Evolutionary conservation across 92 coral and sea anemone genomes (phyloP), one percentile per base, ranked within the genome.

Genomic region (Zoanthus sansibaricus): DNA sequence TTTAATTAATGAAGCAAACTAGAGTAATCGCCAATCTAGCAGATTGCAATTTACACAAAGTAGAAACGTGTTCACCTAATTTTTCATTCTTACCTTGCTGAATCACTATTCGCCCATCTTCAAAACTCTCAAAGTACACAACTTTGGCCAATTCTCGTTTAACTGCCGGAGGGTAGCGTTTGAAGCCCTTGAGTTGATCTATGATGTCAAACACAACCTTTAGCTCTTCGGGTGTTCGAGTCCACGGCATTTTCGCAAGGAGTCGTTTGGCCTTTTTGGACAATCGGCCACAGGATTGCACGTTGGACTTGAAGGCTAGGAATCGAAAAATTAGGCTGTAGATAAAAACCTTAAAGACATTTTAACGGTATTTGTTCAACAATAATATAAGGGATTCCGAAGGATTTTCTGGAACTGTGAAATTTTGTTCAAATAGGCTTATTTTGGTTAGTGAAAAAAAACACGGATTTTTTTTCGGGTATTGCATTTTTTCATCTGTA

Each of bases 161-260:
- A 20, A 91, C 95, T 11, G 52, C 86, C 15, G 92, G 93, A 10
- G 94, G 92, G 79, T 96, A 94, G 16, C 88, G 91, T 16, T 87
- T 84, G 82, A 96, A 96, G 48, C 94, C 90, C 83, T 92, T 91
- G 69, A 96, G 94, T 80, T 91, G 92, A 54, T 96, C 93, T 6
- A 96, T 89, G 67, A 94, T 90, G 32, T 75, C 74, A 77, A 83
- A 88, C 42, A 96, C 82, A 7, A 91, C 95, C 82, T 90, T 87
- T 2, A 96, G 84, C 45, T 96, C 96, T 44, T 92, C 91, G 0
- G 88, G 54, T 47, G 94, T 90, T 69, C 98, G 84, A 44, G 84
- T 83, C 89, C 91, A 91, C 8, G 98, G 94, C 51, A 87, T 71
- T 82, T 91, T 96, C 85, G 32, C 83, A 7, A 94, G 87, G 13